These are phyloP conservation scores for Loriculus beryllinus DNA, from an alignment of 2,797 vertebrate genomes.

Conservation along the genomic window DNA sequence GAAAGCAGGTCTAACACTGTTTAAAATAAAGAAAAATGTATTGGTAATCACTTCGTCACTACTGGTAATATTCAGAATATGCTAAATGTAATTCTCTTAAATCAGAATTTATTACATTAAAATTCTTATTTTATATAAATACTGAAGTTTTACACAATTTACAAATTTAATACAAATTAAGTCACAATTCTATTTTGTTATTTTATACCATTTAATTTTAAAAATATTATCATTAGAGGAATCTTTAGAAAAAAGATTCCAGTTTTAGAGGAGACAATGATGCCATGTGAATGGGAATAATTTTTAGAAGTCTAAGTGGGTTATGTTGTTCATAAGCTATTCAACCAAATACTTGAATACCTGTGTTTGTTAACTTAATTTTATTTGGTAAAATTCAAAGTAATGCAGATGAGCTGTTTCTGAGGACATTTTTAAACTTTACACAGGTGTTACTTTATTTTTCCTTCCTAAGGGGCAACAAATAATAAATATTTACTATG, in stretches of 20 bases:
- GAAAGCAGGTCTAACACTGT: not conserved
- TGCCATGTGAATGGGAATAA: not conserved
- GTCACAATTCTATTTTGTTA: not conserved
- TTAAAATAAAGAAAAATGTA: not conserved
- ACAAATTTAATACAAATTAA: not conserved
- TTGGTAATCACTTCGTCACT: not conserved
- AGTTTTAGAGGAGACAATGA: not conserved
- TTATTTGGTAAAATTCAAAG: not conserved
- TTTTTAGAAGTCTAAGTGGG: not conserved
- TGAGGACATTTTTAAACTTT: not conserved
- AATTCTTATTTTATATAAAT: not conserved
- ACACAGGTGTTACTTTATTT: not conserved
- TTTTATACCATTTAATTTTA: not conserved
- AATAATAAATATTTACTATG: not conserved
- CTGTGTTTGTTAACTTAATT: not conserved
- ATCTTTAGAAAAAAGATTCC: not conserved
- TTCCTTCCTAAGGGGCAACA: not conserved
- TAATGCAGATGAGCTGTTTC: not conserved
- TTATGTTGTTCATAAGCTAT: not conserved
- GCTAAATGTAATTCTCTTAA: not conserved
- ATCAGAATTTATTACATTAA: not conserved
- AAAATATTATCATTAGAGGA: rapidly evolving
- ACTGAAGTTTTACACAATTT: not conserved
- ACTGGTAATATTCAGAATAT: not conserved
- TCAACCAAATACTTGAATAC: not conserved